A percentile compares a stretch with the other conserved stretches of the same genome.
Conservation (phyloP, 2,888 invertebrate species). For the Hydrotaea cyrtoneurina region DNA sequence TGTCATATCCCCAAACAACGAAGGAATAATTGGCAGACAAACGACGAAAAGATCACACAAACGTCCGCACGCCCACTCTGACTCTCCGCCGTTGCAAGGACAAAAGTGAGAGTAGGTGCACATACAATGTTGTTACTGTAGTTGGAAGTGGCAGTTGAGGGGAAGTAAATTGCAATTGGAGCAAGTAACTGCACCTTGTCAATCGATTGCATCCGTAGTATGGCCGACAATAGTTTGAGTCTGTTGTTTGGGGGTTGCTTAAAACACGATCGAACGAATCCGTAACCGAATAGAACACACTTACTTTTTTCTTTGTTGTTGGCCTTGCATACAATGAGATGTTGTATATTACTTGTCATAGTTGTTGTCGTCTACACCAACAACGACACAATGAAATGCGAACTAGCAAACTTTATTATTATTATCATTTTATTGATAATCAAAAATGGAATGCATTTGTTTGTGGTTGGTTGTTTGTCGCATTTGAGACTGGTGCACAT, state of each 20-base stretch:
- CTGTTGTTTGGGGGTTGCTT: conserved; percentile 16
- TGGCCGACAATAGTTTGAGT: background rate
- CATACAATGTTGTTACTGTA: background rate
- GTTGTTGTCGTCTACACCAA: conserved; percentile 21
- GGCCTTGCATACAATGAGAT: conserved; percentile 50
- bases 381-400: conserved; percentile 29
- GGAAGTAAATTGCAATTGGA: background rate
- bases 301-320: conserved; percentile 58
- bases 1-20: conserved; percentile 5
- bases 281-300: background rate
- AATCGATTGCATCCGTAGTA: conserved; percentile 17
- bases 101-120: conserved; percentile 64
- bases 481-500: background rate
- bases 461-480: background rate
- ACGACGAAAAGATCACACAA: conserved; percentile 1
- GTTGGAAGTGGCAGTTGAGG: too few species aligned
- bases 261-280: conserved; percentile 45
- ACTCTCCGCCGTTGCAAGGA: conserved; percentile 50
- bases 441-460: background rate
- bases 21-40: conserved; percentile 43
- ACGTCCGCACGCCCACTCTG: conserved; percentile 64
- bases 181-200: background rate
- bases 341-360: conserved; percentile 40
- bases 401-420: background rate
- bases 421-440: conserved; percentile 11